Evolutionary conservation across 2,797 vertebrate species (phyloP).

Genomic region (Streptopelia turtur): DNA sequence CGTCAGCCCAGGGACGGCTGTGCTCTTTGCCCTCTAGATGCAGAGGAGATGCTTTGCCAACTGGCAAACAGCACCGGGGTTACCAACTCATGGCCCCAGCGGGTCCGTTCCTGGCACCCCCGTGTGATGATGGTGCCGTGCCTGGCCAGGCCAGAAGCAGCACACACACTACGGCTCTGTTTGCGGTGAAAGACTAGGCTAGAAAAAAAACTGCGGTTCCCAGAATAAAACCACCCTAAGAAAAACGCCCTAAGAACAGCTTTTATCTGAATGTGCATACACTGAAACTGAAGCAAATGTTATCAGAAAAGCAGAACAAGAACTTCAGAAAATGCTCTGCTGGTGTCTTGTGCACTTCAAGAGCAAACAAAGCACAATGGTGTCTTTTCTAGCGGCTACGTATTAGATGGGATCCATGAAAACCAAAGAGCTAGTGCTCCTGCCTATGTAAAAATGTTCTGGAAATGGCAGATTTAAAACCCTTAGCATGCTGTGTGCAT

Average conservation of each 20-base stretch:
- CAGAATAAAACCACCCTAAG: constrained; percentile 13
- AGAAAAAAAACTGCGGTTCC: constrained; percentile 33
- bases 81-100: rapidly evolving
- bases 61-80: neutral
- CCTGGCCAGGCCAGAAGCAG: neutral
- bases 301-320: neutral
- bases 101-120: neutral
- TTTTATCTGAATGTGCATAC: neutral
- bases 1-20: neutral
- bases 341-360: neutral
- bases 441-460: neutral
- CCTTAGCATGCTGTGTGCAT: neutral
- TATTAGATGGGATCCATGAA: neutral
- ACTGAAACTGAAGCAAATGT: neutral
- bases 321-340: neutral
- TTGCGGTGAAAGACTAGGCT: constrained; percentile 39
- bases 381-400: neutral
- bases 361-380: neutral
- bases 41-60: neutral
- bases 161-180: constrained; percentile 13
- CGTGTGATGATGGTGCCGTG: neutral
- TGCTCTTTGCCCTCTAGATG: neutral
- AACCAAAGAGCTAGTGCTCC: neutral
- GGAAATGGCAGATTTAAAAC: neutral
- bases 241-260: neutral